A percentile compares a stretch with the other conserved stretches of the same genome.
These are phyloP conservation scores for Thyatira batis DNA, from an alignment of 2,888 invertebrate genomes.

Conservation along the genomic window DNA sequence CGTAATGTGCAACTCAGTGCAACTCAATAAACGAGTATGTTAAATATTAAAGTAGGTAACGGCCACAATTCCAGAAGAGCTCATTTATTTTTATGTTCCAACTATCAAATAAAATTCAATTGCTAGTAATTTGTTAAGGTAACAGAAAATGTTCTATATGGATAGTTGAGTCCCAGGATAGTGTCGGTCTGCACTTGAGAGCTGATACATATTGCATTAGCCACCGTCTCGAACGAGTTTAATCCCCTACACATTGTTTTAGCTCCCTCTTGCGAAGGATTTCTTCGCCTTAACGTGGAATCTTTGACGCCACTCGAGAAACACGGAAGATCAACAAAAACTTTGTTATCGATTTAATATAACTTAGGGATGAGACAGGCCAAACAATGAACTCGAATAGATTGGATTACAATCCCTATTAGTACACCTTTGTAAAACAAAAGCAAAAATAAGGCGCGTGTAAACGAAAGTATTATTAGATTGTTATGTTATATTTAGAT, in stretches of 20 bases:
- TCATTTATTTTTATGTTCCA: background rate
- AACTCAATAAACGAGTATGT: no score
- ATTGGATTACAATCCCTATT: background rate
- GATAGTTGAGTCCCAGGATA: background rate
- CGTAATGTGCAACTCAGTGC: no score
- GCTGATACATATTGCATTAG: constrained; percentile 70
- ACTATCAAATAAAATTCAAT: background rate
- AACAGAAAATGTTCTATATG: background rate
- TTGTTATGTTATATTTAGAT: background rate
- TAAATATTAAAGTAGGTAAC: background rate
- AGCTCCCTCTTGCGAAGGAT: constrained; percentile 29
- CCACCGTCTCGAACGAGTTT: constrained; percentile 44
- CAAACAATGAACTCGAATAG: background rate
- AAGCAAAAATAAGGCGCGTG: background rate
- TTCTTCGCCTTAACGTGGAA: constrained; percentile 7
- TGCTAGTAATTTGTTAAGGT: background rate
- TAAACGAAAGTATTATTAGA: background rate
- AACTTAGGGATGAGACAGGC: constrained; percentile 1
- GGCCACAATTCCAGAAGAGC: background rate
- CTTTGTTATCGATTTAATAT: constrained; percentile 3
- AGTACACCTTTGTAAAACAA: background rate
- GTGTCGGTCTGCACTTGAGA: constrained; percentile 34
- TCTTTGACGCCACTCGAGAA: constrained; percentile 4
- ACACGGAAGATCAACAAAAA: constrained; percentile 6
- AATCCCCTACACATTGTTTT: constrained; percentile 56